Evolutionary conservation across 2,888 invertebrate genomes (phyloP).

Genomic region (Antheraea yamamai): DNA sequence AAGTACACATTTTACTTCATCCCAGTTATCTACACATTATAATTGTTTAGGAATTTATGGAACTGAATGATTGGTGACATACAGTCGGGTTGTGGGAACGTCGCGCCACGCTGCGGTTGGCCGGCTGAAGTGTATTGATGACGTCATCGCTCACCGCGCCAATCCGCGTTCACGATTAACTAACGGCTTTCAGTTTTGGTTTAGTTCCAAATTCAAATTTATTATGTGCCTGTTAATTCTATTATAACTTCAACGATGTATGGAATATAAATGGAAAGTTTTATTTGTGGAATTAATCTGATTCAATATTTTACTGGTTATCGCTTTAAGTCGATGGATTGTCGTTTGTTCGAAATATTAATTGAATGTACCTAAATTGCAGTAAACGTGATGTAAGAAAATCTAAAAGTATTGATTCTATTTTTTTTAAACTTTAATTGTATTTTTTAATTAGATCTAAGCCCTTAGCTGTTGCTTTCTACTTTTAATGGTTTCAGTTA

Average conservation of each 20-base stretch:
- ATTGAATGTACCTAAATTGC: no score
- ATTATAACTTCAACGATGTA: background rate
- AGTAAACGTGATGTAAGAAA: no score
- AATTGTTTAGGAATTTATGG: background rate
- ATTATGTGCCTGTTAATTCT: slow-evolving; percentile 38
- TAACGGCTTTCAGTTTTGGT: slow-evolving; percentile 73
- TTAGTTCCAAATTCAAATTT: slow-evolving; percentile 69
- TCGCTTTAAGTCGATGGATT: no score
- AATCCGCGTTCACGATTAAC: slow-evolving; percentile 57
- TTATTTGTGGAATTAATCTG: background rate
- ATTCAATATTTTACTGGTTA: no score
- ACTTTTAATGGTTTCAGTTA: no score
- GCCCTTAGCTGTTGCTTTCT: no score
- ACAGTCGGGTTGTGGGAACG: background rate
- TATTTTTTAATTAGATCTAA: no score
- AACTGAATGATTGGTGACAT: slow-evolving; percentile 9
- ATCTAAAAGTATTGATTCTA: no score
- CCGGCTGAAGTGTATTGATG: slow-evolving; percentile 68
- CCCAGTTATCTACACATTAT: background rate
- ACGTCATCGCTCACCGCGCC: slow-evolving; percentile 73
- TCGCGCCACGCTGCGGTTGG: slow-evolving; percentile 58
- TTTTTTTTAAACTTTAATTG: no score
- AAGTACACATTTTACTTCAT: background rate
- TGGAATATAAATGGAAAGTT: background rate
- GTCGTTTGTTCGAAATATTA: no score